Evolutionary conservation across 2,113 vertebrate genomes (phyloP).

Genomic region (Malurus melanocephalus): DNA sequence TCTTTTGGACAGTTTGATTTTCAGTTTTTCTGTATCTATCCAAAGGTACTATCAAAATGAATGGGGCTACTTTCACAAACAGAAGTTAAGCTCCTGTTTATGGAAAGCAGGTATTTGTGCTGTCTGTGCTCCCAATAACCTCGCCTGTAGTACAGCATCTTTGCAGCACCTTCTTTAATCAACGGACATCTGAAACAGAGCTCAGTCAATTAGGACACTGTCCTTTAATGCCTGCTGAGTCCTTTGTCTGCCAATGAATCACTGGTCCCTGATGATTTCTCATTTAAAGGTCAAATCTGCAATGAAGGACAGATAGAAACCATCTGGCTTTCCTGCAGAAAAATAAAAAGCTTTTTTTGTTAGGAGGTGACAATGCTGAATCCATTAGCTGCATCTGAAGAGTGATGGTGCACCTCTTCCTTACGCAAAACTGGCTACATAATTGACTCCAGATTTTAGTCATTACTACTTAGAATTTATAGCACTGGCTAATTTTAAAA

Average conservation of each 20-base stretch:
- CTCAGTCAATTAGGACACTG: neutral
- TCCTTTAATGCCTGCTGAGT: conserved; percentile 14
- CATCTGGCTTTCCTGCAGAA: conserved; percentile 12
- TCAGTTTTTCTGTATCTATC: neutral
- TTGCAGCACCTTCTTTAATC: conserved; percentile 20
- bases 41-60: neutral
- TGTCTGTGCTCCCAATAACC: neutral
- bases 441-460: conserved; percentile 25
- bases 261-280: conserved; percentile 29
- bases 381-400: neutral
- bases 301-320: conserved; percentile 32
- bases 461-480: neutral
- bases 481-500: neutral
- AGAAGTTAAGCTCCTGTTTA: neutral
- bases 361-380: neutral
- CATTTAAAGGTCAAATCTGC: conserved; percentile 57
- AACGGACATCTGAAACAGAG: neutral
- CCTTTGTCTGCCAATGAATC: conserved; percentile 36
- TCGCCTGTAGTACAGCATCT: neutral
- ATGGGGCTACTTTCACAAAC: neutral
- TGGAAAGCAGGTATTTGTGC: neutral
- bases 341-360: conserved; percentile 11
- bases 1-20: neutral
- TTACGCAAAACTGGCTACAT: neutral
- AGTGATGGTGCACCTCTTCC: neutral